Percentiles rank a stretch among this genome's conserved stretches.
Conservation (phyloP, 1,140 invertebrate species). For the Grapholita molesta region DNA sequence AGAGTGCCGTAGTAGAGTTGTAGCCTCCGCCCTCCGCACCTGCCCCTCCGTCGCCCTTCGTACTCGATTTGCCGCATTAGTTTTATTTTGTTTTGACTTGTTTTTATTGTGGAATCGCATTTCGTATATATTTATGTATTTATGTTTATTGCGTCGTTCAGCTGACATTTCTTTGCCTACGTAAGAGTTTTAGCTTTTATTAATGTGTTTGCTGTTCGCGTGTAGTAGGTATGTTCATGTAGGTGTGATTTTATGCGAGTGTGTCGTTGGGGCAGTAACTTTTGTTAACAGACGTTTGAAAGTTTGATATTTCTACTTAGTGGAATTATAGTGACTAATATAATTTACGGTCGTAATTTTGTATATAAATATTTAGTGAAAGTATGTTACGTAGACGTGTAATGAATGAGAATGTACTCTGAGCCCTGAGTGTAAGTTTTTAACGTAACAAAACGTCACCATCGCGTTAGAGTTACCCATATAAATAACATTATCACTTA, state of each 20-base stretch:
- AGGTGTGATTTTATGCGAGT: background rate
- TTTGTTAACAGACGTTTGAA: background rate
- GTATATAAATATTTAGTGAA: no score
- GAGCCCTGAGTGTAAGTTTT: no score
- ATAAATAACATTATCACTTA: no score
- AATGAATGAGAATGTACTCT: no score
- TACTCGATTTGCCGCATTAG: slow-evolving; percentile 64
- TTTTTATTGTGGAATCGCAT: slow-evolving; percentile 49
- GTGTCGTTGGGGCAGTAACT: background rate
- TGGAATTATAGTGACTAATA: no score
- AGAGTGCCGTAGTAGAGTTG: slow-evolving; percentile 76
- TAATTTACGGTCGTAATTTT: no score
- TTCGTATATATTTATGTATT: slow-evolving; percentile 17
- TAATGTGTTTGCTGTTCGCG: background rate
- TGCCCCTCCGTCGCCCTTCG: slow-evolving; percentile 21
- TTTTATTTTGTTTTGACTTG: slow-evolving; percentile 68
- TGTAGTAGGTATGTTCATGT: background rate
- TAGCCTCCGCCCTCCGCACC: slow-evolving; percentile 42
- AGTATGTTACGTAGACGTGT: no score
- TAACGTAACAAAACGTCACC: no score
- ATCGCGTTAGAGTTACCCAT: no score
- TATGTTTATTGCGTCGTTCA: slow-evolving; percentile 26
- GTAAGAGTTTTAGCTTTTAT: background rate
- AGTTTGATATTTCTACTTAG: background rate
- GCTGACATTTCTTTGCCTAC: background rate